A percentile compares a stretch with the other conserved stretches of the same genome.
Evolutionary conservation across 2,888 invertebrate species (phyloP).

Genomic region (Apantesis nais): DNA sequence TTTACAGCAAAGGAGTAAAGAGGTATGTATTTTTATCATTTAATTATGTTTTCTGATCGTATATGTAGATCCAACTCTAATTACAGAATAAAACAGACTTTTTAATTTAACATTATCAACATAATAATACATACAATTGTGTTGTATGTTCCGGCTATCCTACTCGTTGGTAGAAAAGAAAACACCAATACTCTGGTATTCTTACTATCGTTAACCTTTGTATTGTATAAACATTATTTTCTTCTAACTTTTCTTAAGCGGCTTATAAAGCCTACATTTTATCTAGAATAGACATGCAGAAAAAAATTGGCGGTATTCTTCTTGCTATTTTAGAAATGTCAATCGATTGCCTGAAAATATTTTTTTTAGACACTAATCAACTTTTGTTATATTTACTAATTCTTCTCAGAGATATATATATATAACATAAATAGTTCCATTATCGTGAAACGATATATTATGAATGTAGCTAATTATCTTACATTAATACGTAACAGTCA

Average conservation of each 20-base stretch:
- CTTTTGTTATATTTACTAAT: neutral
- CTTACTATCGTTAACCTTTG: too few species aligned
- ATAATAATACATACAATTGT: too few species aligned
- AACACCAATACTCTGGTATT: too few species aligned
- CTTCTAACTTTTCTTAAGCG: too few species aligned
- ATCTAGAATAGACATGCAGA: too few species aligned
- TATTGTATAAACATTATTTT: too few species aligned
- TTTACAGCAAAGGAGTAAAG: conserved; percentile 15
- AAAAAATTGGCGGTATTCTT: too few species aligned
- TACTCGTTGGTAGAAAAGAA: too few species aligned
- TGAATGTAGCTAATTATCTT: neutral
- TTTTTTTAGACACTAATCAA: neutral
- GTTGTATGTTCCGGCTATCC: too few species aligned
- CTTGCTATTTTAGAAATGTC: too few species aligned
- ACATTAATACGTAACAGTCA: neutral
- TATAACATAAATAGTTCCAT: neutral
- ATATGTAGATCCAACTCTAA: neutral
- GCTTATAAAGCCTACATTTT: too few species aligned
- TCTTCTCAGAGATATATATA: neutral
- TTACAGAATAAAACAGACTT: neutral
- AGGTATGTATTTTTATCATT: conserved; percentile 33
- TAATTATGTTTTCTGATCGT: neutral
- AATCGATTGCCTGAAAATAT: neutral
- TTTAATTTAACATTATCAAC: too few species aligned
- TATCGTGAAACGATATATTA: neutral